phyloP scores from a whole-genome alignment of 30 jellyfish, hydroid and myxozoan species.

The Turritopsis rubra region DNA sequence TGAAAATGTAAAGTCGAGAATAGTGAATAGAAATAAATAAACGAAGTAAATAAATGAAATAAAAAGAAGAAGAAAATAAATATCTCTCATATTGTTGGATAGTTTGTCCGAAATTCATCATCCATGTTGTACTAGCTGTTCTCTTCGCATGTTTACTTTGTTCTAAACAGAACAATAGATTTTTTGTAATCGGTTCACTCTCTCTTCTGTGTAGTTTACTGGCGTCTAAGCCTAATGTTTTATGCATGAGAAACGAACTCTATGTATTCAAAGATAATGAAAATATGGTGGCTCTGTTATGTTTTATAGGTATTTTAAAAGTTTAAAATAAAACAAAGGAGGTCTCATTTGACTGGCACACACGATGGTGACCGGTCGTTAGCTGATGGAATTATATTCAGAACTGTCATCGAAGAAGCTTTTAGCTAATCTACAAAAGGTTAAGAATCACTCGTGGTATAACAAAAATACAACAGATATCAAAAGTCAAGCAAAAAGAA shows the following conservation, averaged over 20 bases:
- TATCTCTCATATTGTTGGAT: not conserved
- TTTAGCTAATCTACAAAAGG: not conserved
- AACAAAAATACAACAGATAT: not conserved
- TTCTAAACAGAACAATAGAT: not conserved
- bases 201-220: not conserved
- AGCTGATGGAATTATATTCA: not conserved
- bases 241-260: not conserved
- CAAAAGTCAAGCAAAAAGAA: not conserved
- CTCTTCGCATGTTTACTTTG: not conserved
- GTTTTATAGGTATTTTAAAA: not conserved
- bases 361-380: not conserved
- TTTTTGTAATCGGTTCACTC: not conserved
- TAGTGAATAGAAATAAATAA: not conserved
- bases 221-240: not conserved
- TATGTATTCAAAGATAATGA: not conserved
- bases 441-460: too few relatives aligned
- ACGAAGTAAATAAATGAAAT: not conserved
- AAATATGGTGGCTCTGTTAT: not conserved
- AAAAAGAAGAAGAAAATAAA: not conserved
- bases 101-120: not conserved
- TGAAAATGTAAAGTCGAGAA: not conserved
- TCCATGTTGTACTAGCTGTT: not conserved
- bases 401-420: not conserved
- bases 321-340: not conserved
- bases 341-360: not conserved